phyloP scores from a whole-genome alignment of 2,797 vertebrate species.

The Myotis daubentonii region DNA sequence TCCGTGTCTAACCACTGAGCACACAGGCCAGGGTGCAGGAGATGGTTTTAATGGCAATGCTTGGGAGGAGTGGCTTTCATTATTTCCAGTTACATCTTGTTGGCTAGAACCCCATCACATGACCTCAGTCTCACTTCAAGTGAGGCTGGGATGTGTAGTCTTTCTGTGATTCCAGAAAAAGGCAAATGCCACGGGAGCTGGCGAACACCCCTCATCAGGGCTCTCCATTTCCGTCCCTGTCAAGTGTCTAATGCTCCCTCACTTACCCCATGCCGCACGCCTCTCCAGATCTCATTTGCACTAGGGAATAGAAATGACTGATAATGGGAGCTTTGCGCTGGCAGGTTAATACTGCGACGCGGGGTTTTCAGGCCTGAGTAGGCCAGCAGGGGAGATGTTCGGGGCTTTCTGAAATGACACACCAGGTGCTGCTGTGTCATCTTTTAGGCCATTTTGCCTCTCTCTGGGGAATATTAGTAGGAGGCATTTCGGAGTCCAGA shows the following conservation, averaged over 20 bases:
- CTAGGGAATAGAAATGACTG: slow-evolving; percentile 9
- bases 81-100: slow-evolving; percentile 12
- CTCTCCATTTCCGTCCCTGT: slow-evolving; percentile 15
- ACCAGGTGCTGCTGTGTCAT: neutral
- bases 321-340: neutral
- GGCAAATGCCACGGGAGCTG: slow-evolving; percentile 16
- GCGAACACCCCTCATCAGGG: neutral
- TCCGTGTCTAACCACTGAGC: no score
- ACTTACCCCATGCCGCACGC: neutral
- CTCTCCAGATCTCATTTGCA: slow-evolving; percentile 45
- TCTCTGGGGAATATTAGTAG: neutral
- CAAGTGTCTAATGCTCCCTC: neutral
- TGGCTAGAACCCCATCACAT: slow-evolving; percentile 19
- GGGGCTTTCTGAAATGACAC: neutral
- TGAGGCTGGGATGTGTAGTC: slow-evolving; percentile 22
- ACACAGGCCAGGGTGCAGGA: neutral
- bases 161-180: slow-evolving; percentile 29
- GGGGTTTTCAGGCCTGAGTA: slow-evolving; percentile 17
- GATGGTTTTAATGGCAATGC: slow-evolving; percentile 15
- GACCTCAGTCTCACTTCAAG: slow-evolving; percentile 42
- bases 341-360: neutral
- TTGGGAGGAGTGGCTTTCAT: neutral
- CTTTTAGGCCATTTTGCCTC: slow-evolving; percentile 21
- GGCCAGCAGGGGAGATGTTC: slow-evolving; percentile 7
- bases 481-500: slow-evolving; percentile 22